A percentile compares a stretch with the other conserved stretches of the same genome.
phyloP scores from a whole-genome alignment of 1,140 invertebrate genomes.

The Andrena cerasifolii region DNA sequence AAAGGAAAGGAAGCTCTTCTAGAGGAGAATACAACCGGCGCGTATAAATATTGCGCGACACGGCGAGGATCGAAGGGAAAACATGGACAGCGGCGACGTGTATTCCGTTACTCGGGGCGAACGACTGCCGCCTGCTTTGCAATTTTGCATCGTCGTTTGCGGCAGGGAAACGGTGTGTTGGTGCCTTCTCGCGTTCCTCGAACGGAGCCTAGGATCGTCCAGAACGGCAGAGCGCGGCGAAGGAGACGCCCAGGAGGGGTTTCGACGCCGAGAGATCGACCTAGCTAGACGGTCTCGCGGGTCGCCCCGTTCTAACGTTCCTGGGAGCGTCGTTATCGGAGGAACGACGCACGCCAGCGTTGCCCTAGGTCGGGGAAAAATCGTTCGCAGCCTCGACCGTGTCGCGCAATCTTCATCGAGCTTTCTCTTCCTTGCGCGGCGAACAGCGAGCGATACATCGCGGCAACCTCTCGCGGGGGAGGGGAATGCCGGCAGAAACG shows the following conservation, averaged over 20 bases:
- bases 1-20: slow-evolving; percentile 6
- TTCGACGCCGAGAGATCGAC: not conserved
- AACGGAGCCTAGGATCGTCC: slow-evolving; percentile 10
- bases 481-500: too few species aligned
- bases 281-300: not conserved
- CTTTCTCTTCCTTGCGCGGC: not conserved
- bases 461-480: too few species aligned
- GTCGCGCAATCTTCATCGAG: not conserved
- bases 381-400: not conserved
- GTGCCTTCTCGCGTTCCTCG: not conserved
- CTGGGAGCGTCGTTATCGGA: not conserved
- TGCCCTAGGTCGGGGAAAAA: slow-evolving; percentile 33
- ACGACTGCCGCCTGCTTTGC: slow-evolving; percentile 40
- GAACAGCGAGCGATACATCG: slow-evolving; percentile 17
- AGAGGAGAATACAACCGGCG: slow-evolving; percentile 10
- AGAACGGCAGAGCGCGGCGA: not conserved
- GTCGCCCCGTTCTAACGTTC: slow-evolving; percentile 24
- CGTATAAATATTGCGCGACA: slow-evolving; percentile 60
- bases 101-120: slow-evolving; percentile 66
- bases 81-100: slow-evolving; percentile 55
- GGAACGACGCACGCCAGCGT: not conserved
- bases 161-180: slow-evolving; percentile 24
- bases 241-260: not conserved
- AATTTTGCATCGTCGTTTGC: slow-evolving; percentile 47
- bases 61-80: slow-evolving; percentile 61